Evolutionary conservation across 2,113 vertebrate species (phyloP), one percentile per base, ranked within the genome.

Genomic region (Acanthochromis polyacanthus): DNA sequence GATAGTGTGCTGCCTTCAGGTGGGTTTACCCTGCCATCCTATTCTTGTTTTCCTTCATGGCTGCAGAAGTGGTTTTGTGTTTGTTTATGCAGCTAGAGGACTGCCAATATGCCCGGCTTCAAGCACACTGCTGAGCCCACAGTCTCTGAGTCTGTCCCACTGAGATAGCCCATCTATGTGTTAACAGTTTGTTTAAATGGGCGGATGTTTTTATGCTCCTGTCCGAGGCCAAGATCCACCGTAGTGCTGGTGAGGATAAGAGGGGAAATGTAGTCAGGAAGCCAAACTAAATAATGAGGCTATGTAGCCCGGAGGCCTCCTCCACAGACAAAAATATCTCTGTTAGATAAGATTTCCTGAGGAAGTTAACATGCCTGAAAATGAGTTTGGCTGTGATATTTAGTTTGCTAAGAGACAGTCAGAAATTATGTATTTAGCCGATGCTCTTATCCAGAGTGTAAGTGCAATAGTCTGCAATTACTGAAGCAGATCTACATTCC

Each of bases 171-270:
- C 88, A 83, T 90, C 79, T 87, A 82, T 84, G 88, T 90, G 84
- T 90, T 88, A 92, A 91, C 87, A 91, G 84, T 90, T 89, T 90
- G 85, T 90, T 89, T 89, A 84, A 93, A 92, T 86, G 87, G 84
- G 83, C 64, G 84, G 89, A 90, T 92, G 89, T 92, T 93, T 90
- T 91, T 86, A 86, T 88, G 85, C 85, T 89, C 80, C 83, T 72
- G 83, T 89, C 81, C 40, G 71, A 80, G 74, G 82, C 91, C 89
- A 81, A 84, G 71, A 72, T 84, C 83, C 84, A 89, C 76, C 85
- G 58, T 75, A 28, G 87, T 85, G 84, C 83, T 86, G 85, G 83
- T 75, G 82, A 88, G 77, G 91, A 91, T 86, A 92, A 89, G 78
- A 87, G 82, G 75, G 87, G 92, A 89, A 89, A 88, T 85, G 68